These are phyloP conservation scores for Heliconius charithonia DNA, from an alignment of 2,888 invertebrate species.

Conservation along the genomic window DNA sequence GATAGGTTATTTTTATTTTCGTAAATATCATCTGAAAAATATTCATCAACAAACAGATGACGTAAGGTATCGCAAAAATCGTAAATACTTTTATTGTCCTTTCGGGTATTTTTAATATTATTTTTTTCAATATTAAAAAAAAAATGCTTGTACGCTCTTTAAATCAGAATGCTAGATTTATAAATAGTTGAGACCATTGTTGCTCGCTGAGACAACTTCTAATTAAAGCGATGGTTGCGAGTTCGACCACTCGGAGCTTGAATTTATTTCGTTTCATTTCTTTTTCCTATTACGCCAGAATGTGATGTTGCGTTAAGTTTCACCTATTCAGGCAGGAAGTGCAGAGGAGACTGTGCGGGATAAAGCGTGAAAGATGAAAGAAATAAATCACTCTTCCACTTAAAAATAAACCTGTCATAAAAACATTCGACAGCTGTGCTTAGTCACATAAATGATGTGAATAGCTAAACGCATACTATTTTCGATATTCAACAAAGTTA, in stretches of 20 bases:
- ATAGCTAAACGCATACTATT: constrained; percentile 10
- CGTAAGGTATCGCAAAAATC: too few relatives aligned
- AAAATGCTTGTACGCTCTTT: too few relatives aligned
- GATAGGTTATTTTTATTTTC: too few relatives aligned
- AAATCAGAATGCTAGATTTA: neutral
- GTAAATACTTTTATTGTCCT: too few relatives aligned
- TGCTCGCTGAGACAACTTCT: too few relatives aligned
- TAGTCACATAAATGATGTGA: constrained; percentile 7
- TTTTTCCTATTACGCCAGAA: neutral
- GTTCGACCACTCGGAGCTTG: too few relatives aligned
- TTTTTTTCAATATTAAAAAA: too few relatives aligned
- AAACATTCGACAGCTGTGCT: constrained; percentile 21
- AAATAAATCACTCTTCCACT: neutral
- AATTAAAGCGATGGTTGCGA: too few relatives aligned
- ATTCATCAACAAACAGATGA: too few relatives aligned
- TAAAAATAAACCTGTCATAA: neutral
- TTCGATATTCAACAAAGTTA: constrained; percentile 16
- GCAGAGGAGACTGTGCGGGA: neutral
- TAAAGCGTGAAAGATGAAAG: neutral
- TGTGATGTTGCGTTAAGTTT: neutral
- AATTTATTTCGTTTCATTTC: neutral
- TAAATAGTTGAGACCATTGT: too few relatives aligned
- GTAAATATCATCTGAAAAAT: too few relatives aligned
- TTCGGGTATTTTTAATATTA: too few relatives aligned
- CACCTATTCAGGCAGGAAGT: neutral